Evolutionary conservation across 2,888 invertebrate species (phyloP), one percentile per base, ranked within the genome.

Genomic region (Yponomeuta sedellus): DNA sequence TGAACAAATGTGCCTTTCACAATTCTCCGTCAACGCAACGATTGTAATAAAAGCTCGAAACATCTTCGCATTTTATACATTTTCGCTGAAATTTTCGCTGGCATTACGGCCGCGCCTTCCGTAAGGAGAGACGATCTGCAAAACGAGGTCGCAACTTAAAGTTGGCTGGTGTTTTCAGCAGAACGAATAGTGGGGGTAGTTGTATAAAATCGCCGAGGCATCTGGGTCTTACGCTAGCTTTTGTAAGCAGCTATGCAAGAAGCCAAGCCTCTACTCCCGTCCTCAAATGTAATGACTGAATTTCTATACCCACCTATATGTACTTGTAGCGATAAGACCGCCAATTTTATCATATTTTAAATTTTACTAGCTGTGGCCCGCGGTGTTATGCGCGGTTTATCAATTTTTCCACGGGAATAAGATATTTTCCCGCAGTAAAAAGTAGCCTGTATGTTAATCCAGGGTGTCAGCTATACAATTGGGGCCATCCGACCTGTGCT

Each of bases 141-240:
- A 63, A 64, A 64, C 25, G 64, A 16, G 63, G 63, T 40, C 63
- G 44, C n/a, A 52, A n/a, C 63, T 56, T 28, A 28, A 57, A 56
- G 57, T 56, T 52, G 56, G 44, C 52, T 28, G 56, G 11, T 28
- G 19, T 56, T 22, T 19, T 64, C 56, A 56, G 52, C 64, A 64
- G 16, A 64, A 64, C 64, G 57, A 57, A 64, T 64, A 64, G 44
- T 64, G 52, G 64, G 57, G 52, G 22, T 64, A 64, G 63, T 64
- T 56, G 64, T 64, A 56, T 64, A n/a, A 56, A 56, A 64, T 64
- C 64, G 63, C n/a, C 63, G 40, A 44, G 63, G 40, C 63, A 64
- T 64, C 63, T 61, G 25, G 63, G 40, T 25, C n/a, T 20, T 44
- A 52, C 44, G 16, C 63, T 25, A 6, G 61, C 61, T 61, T 64